Conservation (phyloP, 2,888 invertebrate species). For the Caenorhabditis virilis region DNA sequence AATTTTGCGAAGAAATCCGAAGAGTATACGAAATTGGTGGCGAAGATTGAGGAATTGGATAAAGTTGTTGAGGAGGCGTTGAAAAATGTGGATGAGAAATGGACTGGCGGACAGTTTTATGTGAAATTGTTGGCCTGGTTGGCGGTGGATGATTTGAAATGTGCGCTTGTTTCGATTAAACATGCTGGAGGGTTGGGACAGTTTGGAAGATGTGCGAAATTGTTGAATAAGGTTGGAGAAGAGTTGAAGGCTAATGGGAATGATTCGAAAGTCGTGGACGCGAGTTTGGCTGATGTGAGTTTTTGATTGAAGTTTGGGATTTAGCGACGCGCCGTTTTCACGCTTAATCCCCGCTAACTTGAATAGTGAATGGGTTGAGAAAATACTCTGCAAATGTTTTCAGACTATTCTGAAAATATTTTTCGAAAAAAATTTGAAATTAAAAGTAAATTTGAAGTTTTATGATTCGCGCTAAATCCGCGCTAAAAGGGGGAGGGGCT, state of each 20-base stretch:
- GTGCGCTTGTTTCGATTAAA: conserved; percentile 77
- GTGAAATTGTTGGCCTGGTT: conserved; percentile 78
- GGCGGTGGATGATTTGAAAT: conserved; percentile 81
- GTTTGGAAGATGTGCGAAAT: conserved; percentile 81
- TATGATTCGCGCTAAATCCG: no score
- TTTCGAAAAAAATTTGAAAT: no score
- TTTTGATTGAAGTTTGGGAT: no score
- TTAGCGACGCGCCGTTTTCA: no score
- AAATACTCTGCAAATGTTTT: no score
- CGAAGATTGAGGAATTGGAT: conserved; percentile 73
- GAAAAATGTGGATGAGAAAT: conserved; percentile 19
- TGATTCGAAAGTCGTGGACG: conserved; percentile 40
- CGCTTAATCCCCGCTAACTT: no score
- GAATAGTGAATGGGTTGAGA: no score
- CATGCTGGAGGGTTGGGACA: conserved; percentile 81
- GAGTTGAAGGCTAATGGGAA: conserved; percentile 71
- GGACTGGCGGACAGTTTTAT: conserved; percentile 30
- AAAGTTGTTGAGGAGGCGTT: conserved; percentile 63
- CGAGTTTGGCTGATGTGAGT: conserved; percentile 47
- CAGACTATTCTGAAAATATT: no score
- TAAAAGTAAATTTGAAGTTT: no score
- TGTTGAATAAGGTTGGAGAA: conserved; percentile 72
- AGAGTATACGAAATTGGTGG: conserved; percentile 7
- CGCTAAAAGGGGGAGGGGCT: no score
- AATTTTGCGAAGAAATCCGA: conserved; percentile 9